Evolutionary conservation across 2,113 vertebrate genomes (phyloP).

Genomic region (Paralichthys olivaceus): DNA sequence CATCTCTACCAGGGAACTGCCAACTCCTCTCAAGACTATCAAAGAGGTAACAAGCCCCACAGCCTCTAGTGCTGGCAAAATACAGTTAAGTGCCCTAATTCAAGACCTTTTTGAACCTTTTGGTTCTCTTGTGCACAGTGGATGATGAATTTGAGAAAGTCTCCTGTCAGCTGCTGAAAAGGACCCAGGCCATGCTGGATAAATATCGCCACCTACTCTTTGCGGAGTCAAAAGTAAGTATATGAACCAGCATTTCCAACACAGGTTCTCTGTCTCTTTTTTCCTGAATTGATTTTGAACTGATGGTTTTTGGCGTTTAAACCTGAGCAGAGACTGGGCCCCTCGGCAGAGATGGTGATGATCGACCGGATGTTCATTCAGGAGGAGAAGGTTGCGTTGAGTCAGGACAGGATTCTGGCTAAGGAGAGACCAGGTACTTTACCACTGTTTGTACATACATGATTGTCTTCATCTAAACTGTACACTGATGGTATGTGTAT

Average conservation of each 20-base stretch:
- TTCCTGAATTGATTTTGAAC: slow-evolving; percentile 57
- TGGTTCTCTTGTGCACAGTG: slow-evolving; percentile 74
- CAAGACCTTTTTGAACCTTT: neutral
- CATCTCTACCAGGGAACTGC: slow-evolving; percentile 94
- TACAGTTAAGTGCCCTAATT: neutral
- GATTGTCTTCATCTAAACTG: neutral
- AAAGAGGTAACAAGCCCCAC: slow-evolving; percentile 78
- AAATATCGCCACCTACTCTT: slow-evolving; percentile 94
- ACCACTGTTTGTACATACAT: neutral
- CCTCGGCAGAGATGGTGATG: slow-evolving; percentile 98
- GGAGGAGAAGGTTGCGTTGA: slow-evolving; percentile 91
- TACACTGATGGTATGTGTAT: neutral
- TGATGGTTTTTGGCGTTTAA: slow-evolving; percentile 37
- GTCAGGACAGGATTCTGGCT: slow-evolving; percentile 89
- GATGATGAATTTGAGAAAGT: slow-evolving; percentile 94
- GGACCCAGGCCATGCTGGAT: slow-evolving; percentile 95
- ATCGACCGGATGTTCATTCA: slow-evolving; percentile 98
- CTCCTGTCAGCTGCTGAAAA: slow-evolving; percentile 89
- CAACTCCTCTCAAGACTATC: slow-evolving; percentile 87
- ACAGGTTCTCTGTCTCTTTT: neutral
- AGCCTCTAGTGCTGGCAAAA: no score
- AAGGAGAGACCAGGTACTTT: slow-evolving; percentile 91
- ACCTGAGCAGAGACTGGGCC: slow-evolving; percentile 88
- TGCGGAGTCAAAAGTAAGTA: slow-evolving; percentile 91
- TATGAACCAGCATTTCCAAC: slow-evolving; percentile 7